These are phyloP conservation scores for Ecliptopera silaceata DNA, from an alignment of 2,888 invertebrate genomes.

Conservation along the genomic window DNA sequence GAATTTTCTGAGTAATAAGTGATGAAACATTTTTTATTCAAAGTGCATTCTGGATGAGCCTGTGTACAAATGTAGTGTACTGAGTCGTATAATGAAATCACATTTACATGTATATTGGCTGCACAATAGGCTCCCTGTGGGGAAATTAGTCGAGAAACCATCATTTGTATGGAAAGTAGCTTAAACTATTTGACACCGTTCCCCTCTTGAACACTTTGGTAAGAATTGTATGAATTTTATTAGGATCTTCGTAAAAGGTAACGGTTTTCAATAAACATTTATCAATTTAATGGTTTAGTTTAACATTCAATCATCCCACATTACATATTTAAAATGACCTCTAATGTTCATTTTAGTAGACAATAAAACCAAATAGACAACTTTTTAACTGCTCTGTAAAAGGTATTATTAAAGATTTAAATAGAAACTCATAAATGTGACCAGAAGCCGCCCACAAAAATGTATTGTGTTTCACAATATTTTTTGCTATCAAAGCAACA, in stretches of 20 bases:
- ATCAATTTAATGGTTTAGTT: slow-evolving; percentile 30
- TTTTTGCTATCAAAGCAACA: slow-evolving; percentile 12
- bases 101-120: slow-evolving; percentile 50
- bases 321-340: slow-evolving; percentile 18
- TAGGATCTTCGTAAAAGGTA: slow-evolving; percentile 9
- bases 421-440: slow-evolving; percentile 32
- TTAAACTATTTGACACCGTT: slow-evolving; percentile 26
- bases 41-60: slow-evolving; percentile 19
- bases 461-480: slow-evolving; percentile 20
- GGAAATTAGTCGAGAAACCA: slow-evolving; percentile 35
- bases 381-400: slow-evolving; percentile 33
- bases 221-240: slow-evolving; percentile 18
- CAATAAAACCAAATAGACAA: slow-evolving; percentile 37
- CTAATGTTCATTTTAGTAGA: slow-evolving; percentile 35
- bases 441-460: slow-evolving; percentile 33
- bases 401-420: slow-evolving; percentile 30
- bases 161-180: slow-evolving; percentile 50
- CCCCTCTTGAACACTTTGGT: slow-evolving; percentile 11
- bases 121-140: slow-evolving; percentile 37
- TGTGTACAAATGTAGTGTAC: slow-evolving; percentile 26
- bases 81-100: slow-evolving; percentile 40
- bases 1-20: not conserved
- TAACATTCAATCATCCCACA: slow-evolving; percentile 30
- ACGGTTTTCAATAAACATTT: slow-evolving; percentile 33
- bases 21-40: not conserved